These are phyloP conservation scores for Burhinus oedicnemus DNA, from an alignment of 2,113 vertebrate species.

Conservation along the genomic window DNA sequence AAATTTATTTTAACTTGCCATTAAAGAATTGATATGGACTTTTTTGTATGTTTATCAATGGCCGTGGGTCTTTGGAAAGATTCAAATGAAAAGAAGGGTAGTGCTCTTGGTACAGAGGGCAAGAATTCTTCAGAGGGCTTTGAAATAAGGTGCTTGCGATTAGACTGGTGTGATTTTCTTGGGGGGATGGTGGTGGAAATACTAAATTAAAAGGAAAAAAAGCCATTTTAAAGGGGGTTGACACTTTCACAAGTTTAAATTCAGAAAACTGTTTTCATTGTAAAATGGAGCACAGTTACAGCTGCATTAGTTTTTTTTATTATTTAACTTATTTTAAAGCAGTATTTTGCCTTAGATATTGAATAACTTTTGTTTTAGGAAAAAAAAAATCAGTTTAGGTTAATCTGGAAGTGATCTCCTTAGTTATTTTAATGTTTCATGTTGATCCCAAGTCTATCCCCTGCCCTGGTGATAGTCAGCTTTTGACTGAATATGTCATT, in stretches of 20 bases:
- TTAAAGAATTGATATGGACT: not conserved
- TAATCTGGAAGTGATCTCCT: not conserved
- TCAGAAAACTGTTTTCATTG: not conserved
- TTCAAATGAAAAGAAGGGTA: not conserved
- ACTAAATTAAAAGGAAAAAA: not conserved
- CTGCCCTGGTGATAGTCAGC: not conserved
- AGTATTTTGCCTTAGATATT: not conserved
- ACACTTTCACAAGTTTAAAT: not conserved
- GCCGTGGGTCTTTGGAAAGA: not conserved
- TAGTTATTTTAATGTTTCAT: not conserved
- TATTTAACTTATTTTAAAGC: not conserved
- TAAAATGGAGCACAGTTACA: not conserved
- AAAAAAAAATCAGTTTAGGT: not conserved
- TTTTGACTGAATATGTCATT: not conserved
- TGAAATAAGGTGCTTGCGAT: not conserved
- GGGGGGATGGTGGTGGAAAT: not conserved
- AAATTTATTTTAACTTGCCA: not conserved
- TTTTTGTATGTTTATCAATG: not conserved
- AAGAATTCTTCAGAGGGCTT: not conserved
- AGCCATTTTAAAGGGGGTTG: not conserved
- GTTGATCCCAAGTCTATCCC: not conserved
- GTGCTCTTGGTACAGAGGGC: not conserved
- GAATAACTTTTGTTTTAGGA: not conserved
- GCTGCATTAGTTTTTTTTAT: not conserved
- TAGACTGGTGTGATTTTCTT: not conserved